These are phyloP conservation scores for Pyrgus malvae DNA, from an alignment of 2,888 invertebrate genomes.

Conservation along the genomic window DNA sequence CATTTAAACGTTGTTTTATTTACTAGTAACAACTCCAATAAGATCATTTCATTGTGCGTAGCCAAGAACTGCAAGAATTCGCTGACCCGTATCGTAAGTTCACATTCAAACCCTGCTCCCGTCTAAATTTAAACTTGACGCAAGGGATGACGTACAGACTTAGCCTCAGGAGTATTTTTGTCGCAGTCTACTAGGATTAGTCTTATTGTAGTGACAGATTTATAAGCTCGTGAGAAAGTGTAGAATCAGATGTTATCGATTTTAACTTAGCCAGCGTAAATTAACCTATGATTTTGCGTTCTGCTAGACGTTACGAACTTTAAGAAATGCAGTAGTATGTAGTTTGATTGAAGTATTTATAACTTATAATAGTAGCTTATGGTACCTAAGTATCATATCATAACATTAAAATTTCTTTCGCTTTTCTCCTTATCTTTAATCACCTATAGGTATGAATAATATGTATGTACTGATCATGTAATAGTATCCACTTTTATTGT, in stretches of 20 bases:
- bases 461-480: too few species aligned
- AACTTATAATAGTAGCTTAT: too few species aligned
- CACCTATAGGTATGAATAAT: too few species aligned
- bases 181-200: constrained; percentile 19
- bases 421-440: too few species aligned
- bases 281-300: too few species aligned
- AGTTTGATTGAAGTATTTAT: too few species aligned
- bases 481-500: too few species aligned
- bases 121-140: constrained; percentile 62
- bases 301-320: too few species aligned
- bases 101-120: constrained; percentile 37
- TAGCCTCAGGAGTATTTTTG: constrained; percentile 22
- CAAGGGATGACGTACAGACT: constrained; percentile 42
- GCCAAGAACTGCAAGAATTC: constrained; percentile 32
- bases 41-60: constrained; percentile 1
- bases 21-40: background rate
- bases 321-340: too few species aligned
- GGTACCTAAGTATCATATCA: too few species aligned
- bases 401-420: too few species aligned
- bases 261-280: background rate
- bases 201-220: constrained; percentile 26
- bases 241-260: background rate
- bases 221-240: constrained; percentile 32
- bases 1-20: background rate
- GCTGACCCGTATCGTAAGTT: constrained; percentile 62